These are phyloP conservation scores for Rhinolophus sinicus DNA, from an alignment of 2,113 vertebrate genomes.

Conservation along the genomic window DNA sequence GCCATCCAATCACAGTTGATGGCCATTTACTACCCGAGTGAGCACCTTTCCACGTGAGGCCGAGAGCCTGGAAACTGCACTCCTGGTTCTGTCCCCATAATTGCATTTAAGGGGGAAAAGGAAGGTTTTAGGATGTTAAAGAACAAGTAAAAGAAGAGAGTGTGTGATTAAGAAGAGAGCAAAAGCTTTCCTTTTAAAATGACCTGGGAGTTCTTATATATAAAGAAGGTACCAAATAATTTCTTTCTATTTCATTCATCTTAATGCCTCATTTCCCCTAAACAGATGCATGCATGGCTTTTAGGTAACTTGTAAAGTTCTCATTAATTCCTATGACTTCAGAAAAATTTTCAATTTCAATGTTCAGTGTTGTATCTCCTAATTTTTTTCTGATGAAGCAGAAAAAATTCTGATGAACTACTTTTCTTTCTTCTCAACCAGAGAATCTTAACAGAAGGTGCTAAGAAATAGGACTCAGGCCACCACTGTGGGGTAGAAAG, in stretches of 20 bases:
- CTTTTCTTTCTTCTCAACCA: slow-evolving; percentile 9
- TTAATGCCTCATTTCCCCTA: not conserved
- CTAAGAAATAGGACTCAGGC: not conserved
- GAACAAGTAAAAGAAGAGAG: not conserved
- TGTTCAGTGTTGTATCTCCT: not conserved
- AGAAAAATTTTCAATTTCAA: slow-evolving; percentile 5
- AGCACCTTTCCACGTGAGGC: no score
- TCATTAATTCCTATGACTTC: not conserved
- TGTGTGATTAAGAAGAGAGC: not conserved
- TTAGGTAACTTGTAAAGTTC: not conserved
- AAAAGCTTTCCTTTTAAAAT: not conserved
- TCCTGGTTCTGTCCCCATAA: no score
- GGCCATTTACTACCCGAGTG: no score
- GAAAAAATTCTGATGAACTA: not conserved
- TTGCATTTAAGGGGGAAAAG: not conserved
- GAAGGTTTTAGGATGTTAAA: not conserved
- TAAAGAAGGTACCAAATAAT: not conserved
- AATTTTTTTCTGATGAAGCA: not conserved
- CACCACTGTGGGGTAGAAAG: not conserved
- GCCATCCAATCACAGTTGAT: no score
- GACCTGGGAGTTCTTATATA: not conserved
- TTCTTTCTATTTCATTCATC: not conserved
- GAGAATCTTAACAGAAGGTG: not conserved
- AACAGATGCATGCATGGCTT: not conserved
- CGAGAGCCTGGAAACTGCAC: no score